Conservation (phyloP, 2,888 invertebrate species). For the Papilio elwesi region DNA sequence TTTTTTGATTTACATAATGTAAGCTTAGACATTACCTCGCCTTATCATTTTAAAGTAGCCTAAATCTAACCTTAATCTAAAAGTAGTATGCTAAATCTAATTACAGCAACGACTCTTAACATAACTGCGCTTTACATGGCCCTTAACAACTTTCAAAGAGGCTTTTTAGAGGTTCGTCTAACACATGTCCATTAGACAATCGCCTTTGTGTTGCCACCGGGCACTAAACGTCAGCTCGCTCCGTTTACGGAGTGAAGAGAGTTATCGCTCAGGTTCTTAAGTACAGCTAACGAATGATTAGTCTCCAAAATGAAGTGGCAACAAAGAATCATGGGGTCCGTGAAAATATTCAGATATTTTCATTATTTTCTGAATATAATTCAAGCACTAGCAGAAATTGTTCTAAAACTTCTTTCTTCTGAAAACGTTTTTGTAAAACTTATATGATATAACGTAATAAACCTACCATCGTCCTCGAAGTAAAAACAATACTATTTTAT, state of each 20-base stretch:
- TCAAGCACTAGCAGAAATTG: neutral
- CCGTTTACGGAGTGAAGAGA: slow-evolving; percentile 27
- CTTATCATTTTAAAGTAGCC: neutral
- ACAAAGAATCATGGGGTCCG: neutral
- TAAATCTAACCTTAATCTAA: no score
- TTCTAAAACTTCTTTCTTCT: no score
- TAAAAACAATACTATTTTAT: no score
- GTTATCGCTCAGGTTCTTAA: slow-evolving; percentile 30
- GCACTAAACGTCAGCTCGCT: slow-evolving; percentile 32
- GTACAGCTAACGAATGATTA: slow-evolving; percentile 33
- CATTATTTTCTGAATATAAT: neutral
- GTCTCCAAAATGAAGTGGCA: slow-evolving; percentile 5
- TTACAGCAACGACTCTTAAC: slow-evolving; percentile 13
- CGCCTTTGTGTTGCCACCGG: slow-evolving; percentile 36
- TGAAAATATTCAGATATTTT: neutral
- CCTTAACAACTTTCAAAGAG: slow-evolving; percentile 20
- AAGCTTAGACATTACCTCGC: neutral
- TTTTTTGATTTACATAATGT: no score
- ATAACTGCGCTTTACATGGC: slow-evolving; percentile 13
- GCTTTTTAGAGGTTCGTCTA: slow-evolving; percentile 27
- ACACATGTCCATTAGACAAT: slow-evolving; percentile 36
- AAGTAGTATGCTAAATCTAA: neutral
- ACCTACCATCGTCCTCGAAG: no score
- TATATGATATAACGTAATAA: no score
- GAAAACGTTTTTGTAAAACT: no score